phyloP scores from a whole-genome alignment of 2,888 invertebrate species.

The Ctenicera cuprea region DNA sequence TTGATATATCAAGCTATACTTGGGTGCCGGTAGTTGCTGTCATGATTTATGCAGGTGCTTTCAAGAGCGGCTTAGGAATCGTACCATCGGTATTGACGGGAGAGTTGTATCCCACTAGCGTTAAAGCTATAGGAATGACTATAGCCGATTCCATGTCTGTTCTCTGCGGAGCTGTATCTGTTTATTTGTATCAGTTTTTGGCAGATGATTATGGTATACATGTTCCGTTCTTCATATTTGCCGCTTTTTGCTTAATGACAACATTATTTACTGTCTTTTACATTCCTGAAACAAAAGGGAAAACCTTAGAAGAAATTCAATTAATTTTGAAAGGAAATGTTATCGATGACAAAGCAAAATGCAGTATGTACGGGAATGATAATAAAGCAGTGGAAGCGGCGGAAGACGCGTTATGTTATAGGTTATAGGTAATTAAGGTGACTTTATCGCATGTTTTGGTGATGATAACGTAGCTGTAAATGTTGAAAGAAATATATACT shows the following conservation, averaged over 20 bases:
- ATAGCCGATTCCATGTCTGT: slow-evolving; percentile 68
- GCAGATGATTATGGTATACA: slow-evolving; percentile 63
- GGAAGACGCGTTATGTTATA: no score
- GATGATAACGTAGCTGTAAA: no score
- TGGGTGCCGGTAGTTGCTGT: slow-evolving; percentile 69
- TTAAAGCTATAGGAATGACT: slow-evolving; percentile 71
- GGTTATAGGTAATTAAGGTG: no score
- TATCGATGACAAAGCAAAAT: no score
- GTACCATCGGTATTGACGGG: slow-evolving; percentile 70
- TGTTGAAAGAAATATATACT: no score
- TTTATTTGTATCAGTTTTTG: slow-evolving; percentile 65
- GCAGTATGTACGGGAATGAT: no score
- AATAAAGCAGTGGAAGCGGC: no score
- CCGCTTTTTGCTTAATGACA: slow-evolving; percentile 64
- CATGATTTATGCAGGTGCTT: slow-evolving; percentile 67
- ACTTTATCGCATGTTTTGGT: no score
- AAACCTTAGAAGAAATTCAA: slow-evolving; percentile 69
- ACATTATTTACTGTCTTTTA: slow-evolving; percentile 66
- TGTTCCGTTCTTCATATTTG: slow-evolving; percentile 68
- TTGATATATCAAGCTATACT: slow-evolving; percentile 63
- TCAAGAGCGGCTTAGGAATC: slow-evolving; percentile 68
- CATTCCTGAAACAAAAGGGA: slow-evolving; percentile 69
- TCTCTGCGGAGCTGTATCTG: slow-evolving; percentile 64
- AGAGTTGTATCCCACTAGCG: slow-evolving; percentile 69
- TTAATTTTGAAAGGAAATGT: slow-evolving; percentile 65